These are phyloP conservation scores for Trichogramma dendrolimi DNA, from an alignment of 2,888 invertebrate genomes.

Conservation along the genomic window DNA sequence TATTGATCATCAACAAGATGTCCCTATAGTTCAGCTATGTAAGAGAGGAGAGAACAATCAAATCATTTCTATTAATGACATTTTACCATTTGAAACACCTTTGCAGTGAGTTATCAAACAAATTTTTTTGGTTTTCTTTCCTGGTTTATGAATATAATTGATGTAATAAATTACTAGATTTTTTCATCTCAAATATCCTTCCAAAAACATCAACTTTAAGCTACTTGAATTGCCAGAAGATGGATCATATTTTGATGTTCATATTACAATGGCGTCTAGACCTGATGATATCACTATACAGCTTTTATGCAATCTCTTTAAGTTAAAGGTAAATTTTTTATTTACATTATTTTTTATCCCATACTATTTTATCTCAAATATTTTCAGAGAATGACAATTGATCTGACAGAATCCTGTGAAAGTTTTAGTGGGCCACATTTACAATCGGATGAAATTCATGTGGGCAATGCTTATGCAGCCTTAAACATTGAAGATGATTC, in stretches of 20 bases:
- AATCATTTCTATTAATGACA: constrained; percentile 67
- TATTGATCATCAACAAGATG: constrained; percentile 27
- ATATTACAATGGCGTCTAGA: constrained; percentile 71
- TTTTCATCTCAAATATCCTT: too few relatives aligned
- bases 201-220: too few relatives aligned
- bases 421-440: constrained; percentile 55
- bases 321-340: constrained; percentile 27
- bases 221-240: constrained; percentile 23
- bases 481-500: constrained; percentile 31
- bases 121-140: background rate
- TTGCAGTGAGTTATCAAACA: constrained; percentile 52
- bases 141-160: background rate
- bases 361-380: constrained; percentile 5
- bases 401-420: constrained; percentile 62
- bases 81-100: constrained; percentile 60
- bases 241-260: constrained; percentile 65
- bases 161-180: background rate
- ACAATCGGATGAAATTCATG: constrained; percentile 48
- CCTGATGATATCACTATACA: constrained; percentile 68
- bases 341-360: background rate
- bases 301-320: constrained; percentile 17
- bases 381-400: constrained; percentile 58
- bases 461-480: constrained; percentile 67
- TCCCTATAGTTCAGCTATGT: constrained; percentile 64
- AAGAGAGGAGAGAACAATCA: constrained; percentile 59